phyloP scores from a whole-genome alignment of 2,113 vertebrate genomes.

The Gymnobelideus leadbeateri region DNA sequence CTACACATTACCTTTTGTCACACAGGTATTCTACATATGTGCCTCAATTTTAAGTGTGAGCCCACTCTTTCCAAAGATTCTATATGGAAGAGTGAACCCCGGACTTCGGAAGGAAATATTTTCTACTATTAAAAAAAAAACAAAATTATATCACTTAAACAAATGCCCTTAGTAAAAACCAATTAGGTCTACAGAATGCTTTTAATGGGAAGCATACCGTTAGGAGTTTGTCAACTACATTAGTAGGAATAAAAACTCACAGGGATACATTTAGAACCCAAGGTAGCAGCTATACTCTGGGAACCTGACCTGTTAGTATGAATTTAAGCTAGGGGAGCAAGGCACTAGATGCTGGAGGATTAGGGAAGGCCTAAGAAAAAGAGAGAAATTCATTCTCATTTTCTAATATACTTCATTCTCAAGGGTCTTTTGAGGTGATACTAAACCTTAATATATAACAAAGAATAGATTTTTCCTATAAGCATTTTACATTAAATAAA shows the following conservation, averaged over 20 bases:
- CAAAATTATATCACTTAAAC: background rate
- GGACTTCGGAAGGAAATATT: background rate
- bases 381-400: background rate
- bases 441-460: background rate
- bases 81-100: background rate
- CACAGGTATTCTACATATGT: background rate
- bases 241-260: background rate
- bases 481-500: conserved; percentile 1
- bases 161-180: background rate
- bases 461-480: background rate
- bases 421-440: background rate
- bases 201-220: background rate
- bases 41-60: background rate
- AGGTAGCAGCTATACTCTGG: background rate
- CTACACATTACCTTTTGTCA: background rate
- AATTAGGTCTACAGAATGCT: background rate
- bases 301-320: background rate
- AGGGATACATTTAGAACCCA: background rate
- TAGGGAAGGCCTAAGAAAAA: background rate
- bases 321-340: background rate
- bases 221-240: background rate
- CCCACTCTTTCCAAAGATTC: background rate
- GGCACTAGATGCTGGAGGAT: background rate
- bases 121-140: background rate
- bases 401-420: background rate